Conservation (phyloP, 2,113 vertebrate species). For the Plecotus auritus region DNA sequence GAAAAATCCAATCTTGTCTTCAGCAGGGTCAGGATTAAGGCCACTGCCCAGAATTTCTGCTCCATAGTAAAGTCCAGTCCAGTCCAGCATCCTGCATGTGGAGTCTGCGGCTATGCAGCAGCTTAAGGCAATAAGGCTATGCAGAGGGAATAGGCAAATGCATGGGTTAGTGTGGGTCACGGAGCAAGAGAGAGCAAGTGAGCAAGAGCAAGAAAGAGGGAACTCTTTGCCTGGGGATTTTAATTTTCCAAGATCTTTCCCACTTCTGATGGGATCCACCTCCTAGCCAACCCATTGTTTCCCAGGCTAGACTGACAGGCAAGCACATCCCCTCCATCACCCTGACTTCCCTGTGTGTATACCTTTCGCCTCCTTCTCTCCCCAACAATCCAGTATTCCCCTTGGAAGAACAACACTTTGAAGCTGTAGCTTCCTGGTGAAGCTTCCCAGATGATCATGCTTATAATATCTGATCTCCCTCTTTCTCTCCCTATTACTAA, state of each 20-base stretch:
- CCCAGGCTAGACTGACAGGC: not conserved
- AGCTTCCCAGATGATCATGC: no score
- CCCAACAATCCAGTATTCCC: not conserved
- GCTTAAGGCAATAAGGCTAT: not conserved
- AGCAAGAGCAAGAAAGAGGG: not conserved
- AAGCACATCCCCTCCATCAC: not conserved
- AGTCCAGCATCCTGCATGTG: no score
- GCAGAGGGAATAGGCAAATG: not conserved
- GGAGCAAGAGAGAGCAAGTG: not conserved
- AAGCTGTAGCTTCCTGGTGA: not conserved
- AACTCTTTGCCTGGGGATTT: not conserved
- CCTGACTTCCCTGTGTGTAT: not conserved
- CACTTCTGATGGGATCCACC: not conserved
- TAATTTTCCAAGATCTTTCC: not conserved
- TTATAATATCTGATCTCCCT: not conserved
- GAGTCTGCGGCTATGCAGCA: not conserved
- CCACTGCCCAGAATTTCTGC: no score
- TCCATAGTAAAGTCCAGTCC: no score
- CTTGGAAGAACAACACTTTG: not conserved
- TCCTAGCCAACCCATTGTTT: not conserved
- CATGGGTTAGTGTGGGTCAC: not conserved
- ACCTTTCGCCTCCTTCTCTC: no score
- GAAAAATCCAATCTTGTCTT: no score
- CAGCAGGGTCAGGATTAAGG: no score
- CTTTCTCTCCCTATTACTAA: not conserved